Percentiles rank a stretch among this genome's conserved stretches.
These are phyloP conservation scores for Drosophila repletoides DNA, from an alignment of 1,140 invertebrate species.

Conservation along the genomic window DNA sequence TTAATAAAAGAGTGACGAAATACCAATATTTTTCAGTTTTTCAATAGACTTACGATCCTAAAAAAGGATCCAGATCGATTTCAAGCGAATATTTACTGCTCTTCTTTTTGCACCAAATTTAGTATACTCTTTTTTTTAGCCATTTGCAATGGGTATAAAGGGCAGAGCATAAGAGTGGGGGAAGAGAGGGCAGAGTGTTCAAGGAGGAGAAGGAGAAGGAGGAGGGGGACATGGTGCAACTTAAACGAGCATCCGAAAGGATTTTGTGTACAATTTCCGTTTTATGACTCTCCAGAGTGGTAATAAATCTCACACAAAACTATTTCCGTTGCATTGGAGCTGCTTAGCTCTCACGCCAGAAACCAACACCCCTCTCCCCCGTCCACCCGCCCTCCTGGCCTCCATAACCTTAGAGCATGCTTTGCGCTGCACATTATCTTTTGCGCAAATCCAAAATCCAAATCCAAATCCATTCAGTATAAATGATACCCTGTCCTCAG, in stretches of 20 bases:
- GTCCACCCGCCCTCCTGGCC: not conserved
- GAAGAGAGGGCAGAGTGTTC: not conserved
- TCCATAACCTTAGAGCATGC: slow-evolving; percentile 16
- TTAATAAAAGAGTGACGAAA: no score
- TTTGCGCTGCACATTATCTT: slow-evolving; percentile 68
- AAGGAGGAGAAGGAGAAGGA: not conserved
- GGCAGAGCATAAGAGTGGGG: not conserved
- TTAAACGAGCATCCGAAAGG: slow-evolving; percentile 81
- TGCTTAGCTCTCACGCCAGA: slow-evolving; percentile 51
- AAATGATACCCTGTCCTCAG: slow-evolving; percentile 52
- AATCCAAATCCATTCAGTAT: slow-evolving; percentile 80
- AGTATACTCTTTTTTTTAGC: no score
- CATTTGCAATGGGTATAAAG: no score
- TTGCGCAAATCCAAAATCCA: slow-evolving; percentile 72
- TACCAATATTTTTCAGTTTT: no score
- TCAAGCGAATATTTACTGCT: no score
- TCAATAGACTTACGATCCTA: no score
- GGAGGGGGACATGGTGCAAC: slow-evolving; percentile 47
- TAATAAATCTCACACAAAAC: slow-evolving; percentile 82
- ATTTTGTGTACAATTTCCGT: slow-evolving; percentile 82
- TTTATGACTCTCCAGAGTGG: slow-evolving; percentile 82
- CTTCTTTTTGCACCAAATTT: no score
- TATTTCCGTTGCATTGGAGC: slow-evolving; percentile 81
- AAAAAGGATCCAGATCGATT: no score
- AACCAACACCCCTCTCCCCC: not conserved